These are phyloP conservation scores for Pheucticus melanocephalus DNA, from an alignment of 2,113 vertebrate genomes.

Conservation along the genomic window DNA sequence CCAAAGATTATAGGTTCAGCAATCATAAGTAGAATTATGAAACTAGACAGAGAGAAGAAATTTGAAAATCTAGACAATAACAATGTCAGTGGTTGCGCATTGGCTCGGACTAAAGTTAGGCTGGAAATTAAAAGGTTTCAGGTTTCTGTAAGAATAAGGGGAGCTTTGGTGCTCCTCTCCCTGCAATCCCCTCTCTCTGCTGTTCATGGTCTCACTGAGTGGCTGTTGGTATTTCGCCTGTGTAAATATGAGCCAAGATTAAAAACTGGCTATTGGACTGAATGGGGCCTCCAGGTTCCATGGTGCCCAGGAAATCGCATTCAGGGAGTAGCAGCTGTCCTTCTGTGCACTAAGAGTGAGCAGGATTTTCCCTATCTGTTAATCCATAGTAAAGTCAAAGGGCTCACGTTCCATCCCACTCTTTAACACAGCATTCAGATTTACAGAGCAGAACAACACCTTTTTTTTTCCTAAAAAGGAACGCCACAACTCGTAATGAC, in stretches of 20 bases:
- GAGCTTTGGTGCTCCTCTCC: neutral
- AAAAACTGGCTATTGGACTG: neutral
- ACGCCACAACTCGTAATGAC: neutral
- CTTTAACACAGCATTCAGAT: neutral
- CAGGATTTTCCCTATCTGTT: neutral
- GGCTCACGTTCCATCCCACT: neutral
- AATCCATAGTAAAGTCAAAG: neutral
- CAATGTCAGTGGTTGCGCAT: neutral
- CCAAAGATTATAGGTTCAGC: neutral
- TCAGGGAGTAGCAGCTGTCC: neutral
- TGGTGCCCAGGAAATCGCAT: neutral
- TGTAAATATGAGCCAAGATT: neutral
- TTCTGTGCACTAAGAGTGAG: neutral
- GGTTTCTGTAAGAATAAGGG: neutral
- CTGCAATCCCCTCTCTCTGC: neutral
- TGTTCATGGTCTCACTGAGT: neutral
- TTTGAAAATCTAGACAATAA: neutral
- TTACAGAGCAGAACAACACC: neutral
- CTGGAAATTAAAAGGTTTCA: neutral
- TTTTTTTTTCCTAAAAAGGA: neutral
- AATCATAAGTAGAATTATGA: neutral
- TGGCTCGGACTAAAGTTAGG: neutral
- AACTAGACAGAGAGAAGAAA: neutral
- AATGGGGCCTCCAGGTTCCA: neutral
- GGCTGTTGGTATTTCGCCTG: neutral